phyloP scores from a whole-genome alignment of 2,888 invertebrate genomes.

The Meteorus cinctellus region DNA sequence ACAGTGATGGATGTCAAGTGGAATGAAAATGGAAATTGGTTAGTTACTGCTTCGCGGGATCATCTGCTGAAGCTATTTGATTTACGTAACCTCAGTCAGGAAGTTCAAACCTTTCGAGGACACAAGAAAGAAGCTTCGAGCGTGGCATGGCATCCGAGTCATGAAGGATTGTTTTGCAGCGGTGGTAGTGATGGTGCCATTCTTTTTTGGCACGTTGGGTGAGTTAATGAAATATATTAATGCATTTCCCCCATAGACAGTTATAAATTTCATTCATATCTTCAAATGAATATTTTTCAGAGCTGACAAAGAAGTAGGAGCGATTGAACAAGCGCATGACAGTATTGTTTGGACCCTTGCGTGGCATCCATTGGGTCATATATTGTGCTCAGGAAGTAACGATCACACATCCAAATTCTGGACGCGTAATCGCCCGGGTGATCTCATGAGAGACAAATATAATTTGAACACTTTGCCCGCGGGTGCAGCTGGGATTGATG shows the following conservation, averaged over 20 bases:
- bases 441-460: constrained; percentile 98
- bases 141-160: constrained; percentile 98
- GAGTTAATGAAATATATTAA: constrained; percentile 60
- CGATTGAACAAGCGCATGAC: constrained; percentile 99
- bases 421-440: constrained; percentile 99
- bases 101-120: constrained; percentile 97
- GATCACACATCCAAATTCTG: constrained; percentile 99
- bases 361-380: constrained; percentile 99
- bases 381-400: constrained; percentile 99
- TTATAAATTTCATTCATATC: not conserved
- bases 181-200: constrained; percentile 99
- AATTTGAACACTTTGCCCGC: constrained; percentile 94
- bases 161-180: constrained; percentile 97
- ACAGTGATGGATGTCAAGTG: constrained; percentile 99
- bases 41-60: constrained; percentile 98
- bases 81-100: constrained; percentile 94
- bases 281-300: constrained; percentile 70
- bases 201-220: constrained; percentile 99
- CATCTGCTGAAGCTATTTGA: constrained; percentile 98
- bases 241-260: not conserved
- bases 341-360: constrained; percentile 99
- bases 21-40: constrained; percentile 99
- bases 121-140: constrained; percentile 99
- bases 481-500: constrained; percentile 83
- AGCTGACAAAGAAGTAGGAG: constrained; percentile 97